Conservation (phyloP, 2,797 vertebrate genomes). For the Chrysocyon brachyurus region DNA sequence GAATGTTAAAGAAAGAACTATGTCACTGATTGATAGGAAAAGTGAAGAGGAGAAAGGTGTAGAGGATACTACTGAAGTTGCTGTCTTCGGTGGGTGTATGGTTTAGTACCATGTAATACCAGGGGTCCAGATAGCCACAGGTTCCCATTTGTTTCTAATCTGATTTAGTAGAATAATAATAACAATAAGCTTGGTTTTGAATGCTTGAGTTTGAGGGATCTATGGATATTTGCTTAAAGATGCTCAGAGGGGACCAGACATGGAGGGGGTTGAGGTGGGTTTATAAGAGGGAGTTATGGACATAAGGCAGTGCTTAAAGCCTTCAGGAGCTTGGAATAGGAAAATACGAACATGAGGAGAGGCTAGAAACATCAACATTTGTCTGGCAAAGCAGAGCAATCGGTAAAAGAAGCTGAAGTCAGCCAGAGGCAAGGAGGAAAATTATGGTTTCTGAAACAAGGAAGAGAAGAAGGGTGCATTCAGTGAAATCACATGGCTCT, state of each 20-base stretch:
- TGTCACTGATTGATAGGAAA: background rate
- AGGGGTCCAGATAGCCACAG: background rate
- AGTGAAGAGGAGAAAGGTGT: background rate
- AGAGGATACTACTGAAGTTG: background rate
- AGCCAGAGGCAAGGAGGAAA: background rate
- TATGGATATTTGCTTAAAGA: background rate
- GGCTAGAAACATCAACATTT: background rate
- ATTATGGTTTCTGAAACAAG: background rate
- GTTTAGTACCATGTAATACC: background rate
- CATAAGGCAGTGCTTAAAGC: background rate
- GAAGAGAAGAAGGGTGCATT: background rate
- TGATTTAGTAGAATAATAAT: background rate
- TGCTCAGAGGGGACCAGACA: background rate
- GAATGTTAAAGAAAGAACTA: background rate
- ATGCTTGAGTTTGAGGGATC: background rate
- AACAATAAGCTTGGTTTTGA: background rate
- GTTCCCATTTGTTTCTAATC: background rate
- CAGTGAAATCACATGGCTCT: background rate
- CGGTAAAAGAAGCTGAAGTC: background rate
- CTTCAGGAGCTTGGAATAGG: background rate
- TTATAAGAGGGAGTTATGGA: background rate
- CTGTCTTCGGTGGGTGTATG: background rate
- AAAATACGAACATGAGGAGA: background rate
- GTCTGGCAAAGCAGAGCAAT: background rate
- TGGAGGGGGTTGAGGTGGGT: background rate